Base-by-base conservation (phyloP, 2,888 invertebrate genomes). In the Syrphus vitripennis region DNA sequence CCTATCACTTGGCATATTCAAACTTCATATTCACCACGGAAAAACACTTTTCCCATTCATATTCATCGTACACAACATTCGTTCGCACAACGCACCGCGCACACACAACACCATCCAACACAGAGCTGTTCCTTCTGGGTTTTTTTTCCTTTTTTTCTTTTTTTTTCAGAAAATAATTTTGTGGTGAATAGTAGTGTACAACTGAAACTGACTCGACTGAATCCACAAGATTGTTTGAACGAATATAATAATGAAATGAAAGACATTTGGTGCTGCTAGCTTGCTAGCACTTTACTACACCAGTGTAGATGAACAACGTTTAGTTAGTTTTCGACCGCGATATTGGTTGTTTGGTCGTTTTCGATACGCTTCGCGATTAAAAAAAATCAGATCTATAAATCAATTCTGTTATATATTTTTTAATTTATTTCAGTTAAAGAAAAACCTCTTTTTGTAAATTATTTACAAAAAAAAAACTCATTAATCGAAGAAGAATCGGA, bases 321-420 rank as follows among this genome's bases (percentile, higher is more conserved):
- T 83, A 87, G 87, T 87, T 45, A 83, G 82, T 83, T 82, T 71
- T 75, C 87, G 83, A 87, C 87, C 87, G 87, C 82, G 87, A 75
- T 87, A 82, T 78, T 70, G 70, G 71, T 77, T 86, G 84, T 77
- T 84, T 81, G 86, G 81, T 82, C 59, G 86, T 70, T 82, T 63
- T 83, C 72, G 82, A 77, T 81, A 86, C 77, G 82, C 63, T 82
- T 78, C 77, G 82, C 77, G 86, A 50, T 57, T 74, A 12, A 80
- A 72, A 76, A 65, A 61, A 70, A 70, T 72, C 74, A 72, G 70
- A 74, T 21, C 45, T 21, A 55, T 48, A 59, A 21, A 29, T 40
- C 26, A 29, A 70, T 72, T 72, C 48, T 42, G 61, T 69, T 76
- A n/a, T n/a, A 55, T 3, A 34, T 72, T 57, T 57, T 10, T 48